Evolutionary conservation across 2,888 invertebrate species (phyloP).

Genomic region (Cerastis leucographa): DNA sequence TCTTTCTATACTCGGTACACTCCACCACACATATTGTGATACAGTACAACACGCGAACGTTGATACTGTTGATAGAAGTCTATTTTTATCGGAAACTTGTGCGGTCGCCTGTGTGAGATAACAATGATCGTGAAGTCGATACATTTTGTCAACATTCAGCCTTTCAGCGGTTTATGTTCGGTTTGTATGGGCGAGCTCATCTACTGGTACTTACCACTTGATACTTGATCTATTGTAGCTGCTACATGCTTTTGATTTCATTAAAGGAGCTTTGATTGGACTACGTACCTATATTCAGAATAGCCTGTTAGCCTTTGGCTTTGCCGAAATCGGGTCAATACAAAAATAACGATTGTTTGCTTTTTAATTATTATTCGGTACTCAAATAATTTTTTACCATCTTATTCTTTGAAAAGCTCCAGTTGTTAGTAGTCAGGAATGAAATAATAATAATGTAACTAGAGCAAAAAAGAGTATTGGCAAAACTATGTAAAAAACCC

Average conservation of each 20-base stretch:
- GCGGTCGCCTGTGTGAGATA: not conserved
- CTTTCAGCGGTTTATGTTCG: not conserved
- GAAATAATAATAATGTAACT: not conserved
- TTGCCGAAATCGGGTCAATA: not conserved
- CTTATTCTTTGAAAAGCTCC: not conserved
- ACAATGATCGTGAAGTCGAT: constrained; percentile 21
- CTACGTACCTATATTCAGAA: too few species aligned
- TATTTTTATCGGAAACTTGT: constrained; percentile 23
- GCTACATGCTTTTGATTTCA: not conserved
- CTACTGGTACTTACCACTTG: not conserved
- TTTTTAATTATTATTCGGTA: not conserved
- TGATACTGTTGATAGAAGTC: not conserved
- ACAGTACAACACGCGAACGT: not conserved
- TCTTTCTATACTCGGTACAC: not conserved
- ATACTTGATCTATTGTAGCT: not conserved
- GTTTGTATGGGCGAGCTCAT: not conserved
- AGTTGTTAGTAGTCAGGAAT: not conserved
- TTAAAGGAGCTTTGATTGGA: not conserved
- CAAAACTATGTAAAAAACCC: not conserved
- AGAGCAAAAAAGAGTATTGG: not conserved
- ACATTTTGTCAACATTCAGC: constrained; percentile 7
- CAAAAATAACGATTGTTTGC: not conserved
- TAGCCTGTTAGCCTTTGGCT: not conserved
- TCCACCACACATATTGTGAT: not conserved
- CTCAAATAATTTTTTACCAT: not conserved